Evolutionary conservation across 1,140 invertebrate species (phyloP), one percentile per base, ranked within the genome.

Genomic region (Heliconius nattereri): DNA sequence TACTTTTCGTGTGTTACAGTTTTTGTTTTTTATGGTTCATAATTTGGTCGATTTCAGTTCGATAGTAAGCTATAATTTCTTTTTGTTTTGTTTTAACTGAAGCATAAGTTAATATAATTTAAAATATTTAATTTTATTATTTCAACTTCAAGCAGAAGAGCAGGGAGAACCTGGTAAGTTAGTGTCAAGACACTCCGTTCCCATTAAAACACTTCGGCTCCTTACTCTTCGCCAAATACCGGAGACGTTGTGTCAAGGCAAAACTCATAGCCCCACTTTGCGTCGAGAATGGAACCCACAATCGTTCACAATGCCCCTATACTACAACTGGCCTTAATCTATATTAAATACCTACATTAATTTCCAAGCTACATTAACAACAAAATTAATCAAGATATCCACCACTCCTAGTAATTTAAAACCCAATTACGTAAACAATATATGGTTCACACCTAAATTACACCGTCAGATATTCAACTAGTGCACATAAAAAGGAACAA

Each of bases 401-500:
- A 23, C 60, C 60, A 66, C 60, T 66, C 60, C 26, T 29, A 19
- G 60, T 29, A 26, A 66, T 66, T 66, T 29, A 26, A 60, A 66
- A 66, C 60, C 32, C 37, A 76, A 76, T 70, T 76, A 76, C 32
- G 70, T 72, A 19, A 52, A 45, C 26, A 71, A 20, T 40, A 71
- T 72, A 78, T 45, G 13, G 75, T 85, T 87, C 86, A 91, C 88
- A 91, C 88, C 86, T 90, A 89, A 92, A 90, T 89, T 87, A 91
- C 88, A 86, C 86, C 83, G 86, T 91, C 88, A 90, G 83, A 82
- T 82, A 85, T 87, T 88, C 83, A 85, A 91, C 91, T 85, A 89
- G 86, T 88, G 88, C 84, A 87, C 90, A 91, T 92, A 92, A 92
- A 92, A 92, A 90, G 87, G 87, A 89, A 90, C 89, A 91, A 87